Base-by-base conservation (phyloP, 1,140 invertebrate species). In the Drosophila prosaltans region DNA sequence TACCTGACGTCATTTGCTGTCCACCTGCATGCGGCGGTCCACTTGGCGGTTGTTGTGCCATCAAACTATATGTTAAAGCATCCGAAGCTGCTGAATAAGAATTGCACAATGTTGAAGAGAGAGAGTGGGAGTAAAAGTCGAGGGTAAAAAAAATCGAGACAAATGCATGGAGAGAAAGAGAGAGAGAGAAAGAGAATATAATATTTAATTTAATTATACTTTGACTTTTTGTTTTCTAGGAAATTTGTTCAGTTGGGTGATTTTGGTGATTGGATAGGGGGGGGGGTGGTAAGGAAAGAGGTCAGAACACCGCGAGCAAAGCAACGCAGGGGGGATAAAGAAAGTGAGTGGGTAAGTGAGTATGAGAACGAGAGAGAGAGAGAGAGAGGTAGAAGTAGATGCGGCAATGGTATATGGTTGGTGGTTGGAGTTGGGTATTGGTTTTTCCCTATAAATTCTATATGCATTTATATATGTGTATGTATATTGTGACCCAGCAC, bases 61-160 rank as follows among this genome's bases (percentile, higher is more conserved):
- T 92, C 89, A 92, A 92, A 90, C 80, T 91, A 91, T 90, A 91
- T 73, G 85, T 91, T 92, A 91, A 92, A 74, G 82, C 91, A 92
- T 92, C 91, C 91, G 86, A 86, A 90, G 91, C 82, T 88, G 82
- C 91, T 92, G 69, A 72, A 83, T 76, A 83, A 72, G 64, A 67
- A 63, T 48, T 48, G 72, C 40, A 65, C 58, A 65, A 61, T 51
- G 30, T 24, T 62, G 58, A 39, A 70, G 68, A 54, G 39, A 59
- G 57, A 28, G 65, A 11, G 64, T 41, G 57, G 36, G 32, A 21
- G 68, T 26, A 51, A 51, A 9, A 69, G 32, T 30, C 55, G 26
- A 57, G 36, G 39, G 45, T 9, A 61, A 61, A 24, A 55, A 64
- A 62, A 48, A 16, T 16, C 16, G 58, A 78, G 67, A 16, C 39